Evolutionary conservation across 2,888 invertebrate species (phyloP), one percentile per base, ranked within the genome.

Genomic region (Nomada lathburiana): DNA sequence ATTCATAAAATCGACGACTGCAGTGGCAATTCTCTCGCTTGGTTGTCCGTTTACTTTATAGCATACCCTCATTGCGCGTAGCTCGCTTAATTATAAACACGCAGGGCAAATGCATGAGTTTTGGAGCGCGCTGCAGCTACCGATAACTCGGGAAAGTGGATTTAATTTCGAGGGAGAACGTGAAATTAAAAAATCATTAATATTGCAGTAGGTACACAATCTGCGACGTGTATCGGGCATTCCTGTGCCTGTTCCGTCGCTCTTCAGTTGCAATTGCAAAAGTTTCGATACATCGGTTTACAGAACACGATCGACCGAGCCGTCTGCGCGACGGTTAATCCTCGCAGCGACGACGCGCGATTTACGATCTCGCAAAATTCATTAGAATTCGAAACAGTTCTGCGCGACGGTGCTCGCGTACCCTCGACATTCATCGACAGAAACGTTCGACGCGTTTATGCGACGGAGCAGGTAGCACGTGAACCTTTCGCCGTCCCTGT

Each of bases 311-410:
- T 47, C 47, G 13, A 47, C 16, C 47, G 47, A 47, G 16, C 3
- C 16, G 47, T 13, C 47, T 47, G 4, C 26, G 26, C 2, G 9
- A 1, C 13, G 9, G 50, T 20, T n/a, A 42, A 76, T 36, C 52
- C 52, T 52, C 44, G 60, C 26, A n/a, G 44, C 16, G 20, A 23
- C 36, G n/a, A 7, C 20, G n/a, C 64, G 16, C 44, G 59, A 65
- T 60, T 60, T 60, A 73, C 64, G 55, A 47, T 47, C 16, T 26
- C 64, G 64, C 59, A 53, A 69, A 70, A 70, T 77, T 80, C 70
- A 70, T 77, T 77, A 80, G 70, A 70, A 65, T 59, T 62, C 69
- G 79, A 52, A 52, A 69, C 76, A 52, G 69, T 79, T 52, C 57
- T 18, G 42, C 13, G 50, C 26, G 55, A 20, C 76, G 68, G 20